These are phyloP conservation scores for Aldrovandia affinis DNA, from an alignment of 2,797 vertebrate species.

Conservation along the genomic window DNA sequence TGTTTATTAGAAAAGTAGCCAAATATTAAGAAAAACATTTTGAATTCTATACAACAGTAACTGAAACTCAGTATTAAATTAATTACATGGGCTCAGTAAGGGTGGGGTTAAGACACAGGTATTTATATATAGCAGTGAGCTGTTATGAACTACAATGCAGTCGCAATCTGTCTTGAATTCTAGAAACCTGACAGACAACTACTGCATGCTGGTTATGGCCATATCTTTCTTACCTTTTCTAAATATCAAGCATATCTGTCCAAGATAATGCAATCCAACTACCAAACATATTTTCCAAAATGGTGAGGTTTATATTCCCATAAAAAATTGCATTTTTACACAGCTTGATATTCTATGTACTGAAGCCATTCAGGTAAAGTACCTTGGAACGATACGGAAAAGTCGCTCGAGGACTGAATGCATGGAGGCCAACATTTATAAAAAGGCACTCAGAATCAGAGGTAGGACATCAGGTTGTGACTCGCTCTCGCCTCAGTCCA, in stretches of 20 bases:
- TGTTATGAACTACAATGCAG: background rate
- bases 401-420: background rate
- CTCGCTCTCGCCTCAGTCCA: background rate
- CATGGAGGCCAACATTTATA: background rate
- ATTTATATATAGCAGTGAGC: background rate
- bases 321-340: background rate
- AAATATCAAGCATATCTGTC: background rate
- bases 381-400: background rate
- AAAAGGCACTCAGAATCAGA: background rate
- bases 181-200: background rate
- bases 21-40: conserved; percentile 12
- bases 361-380: background rate
- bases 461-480: conserved; percentile 2
- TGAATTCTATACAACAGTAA: conserved; percentile 7
- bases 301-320: background rate
- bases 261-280: background rate
- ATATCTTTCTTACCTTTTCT: background rate
- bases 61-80: background rate
- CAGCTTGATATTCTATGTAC: background rate
- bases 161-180: background rate
- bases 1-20: conserved; percentile 14
- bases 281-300: background rate
- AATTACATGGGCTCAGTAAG: background rate
- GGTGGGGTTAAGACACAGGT: background rate
- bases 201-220: background rate